phyloP scores from a whole-genome alignment of 2,888 invertebrate genomes.

The Parnassius smintheus region DNA sequence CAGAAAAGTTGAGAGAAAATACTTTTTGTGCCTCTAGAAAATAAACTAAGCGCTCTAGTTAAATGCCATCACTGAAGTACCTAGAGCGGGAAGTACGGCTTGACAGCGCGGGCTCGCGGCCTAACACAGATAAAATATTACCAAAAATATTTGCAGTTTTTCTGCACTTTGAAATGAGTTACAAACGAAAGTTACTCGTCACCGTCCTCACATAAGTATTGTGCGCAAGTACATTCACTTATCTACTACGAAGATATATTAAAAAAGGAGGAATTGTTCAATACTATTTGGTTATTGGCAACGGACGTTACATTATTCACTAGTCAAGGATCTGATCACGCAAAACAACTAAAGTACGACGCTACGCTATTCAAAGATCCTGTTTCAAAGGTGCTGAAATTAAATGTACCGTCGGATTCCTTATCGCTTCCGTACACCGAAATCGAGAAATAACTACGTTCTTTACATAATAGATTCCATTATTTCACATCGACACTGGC shows the following conservation, averaged over 20 bases:
- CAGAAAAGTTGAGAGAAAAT: constrained; percentile 57
- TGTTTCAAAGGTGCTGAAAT: constrained; percentile 28
- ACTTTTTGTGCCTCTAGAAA: constrained; percentile 64
- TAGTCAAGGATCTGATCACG: constrained; percentile 51
- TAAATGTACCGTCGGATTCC: constrained; percentile 4
- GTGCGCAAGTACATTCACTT: constrained; percentile 73
- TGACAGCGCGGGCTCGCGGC: constrained; percentile 32
- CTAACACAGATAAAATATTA: constrained; percentile 59
- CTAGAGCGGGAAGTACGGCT: constrained; percentile 53
- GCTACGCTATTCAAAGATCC: constrained; percentile 41
- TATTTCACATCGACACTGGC: constrained; percentile 60
- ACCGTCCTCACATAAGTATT: constrained; percentile 52
- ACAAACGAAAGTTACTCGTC: constrained; percentile 43
- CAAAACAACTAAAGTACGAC: constrained; percentile 47
- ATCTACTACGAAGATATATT: constrained; percentile 66
- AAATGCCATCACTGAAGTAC: constrained; percentile 62
- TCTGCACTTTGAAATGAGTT: constrained; percentile 53
- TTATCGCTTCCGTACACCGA: constrained; percentile 26
- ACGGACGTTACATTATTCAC: constrained; percentile 58
- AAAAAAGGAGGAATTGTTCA: constrained; percentile 64
- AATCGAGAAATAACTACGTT: constrained; percentile 34
- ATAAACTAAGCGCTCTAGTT: constrained; percentile 65
- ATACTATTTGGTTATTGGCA: constrained; percentile 76
- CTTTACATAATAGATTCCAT: constrained; percentile 33
- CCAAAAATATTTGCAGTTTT: constrained; percentile 73